These are phyloP conservation scores for Mylabris sibirica DNA, from an alignment of 2,888 invertebrate species.

Conservation along the genomic window DNA sequence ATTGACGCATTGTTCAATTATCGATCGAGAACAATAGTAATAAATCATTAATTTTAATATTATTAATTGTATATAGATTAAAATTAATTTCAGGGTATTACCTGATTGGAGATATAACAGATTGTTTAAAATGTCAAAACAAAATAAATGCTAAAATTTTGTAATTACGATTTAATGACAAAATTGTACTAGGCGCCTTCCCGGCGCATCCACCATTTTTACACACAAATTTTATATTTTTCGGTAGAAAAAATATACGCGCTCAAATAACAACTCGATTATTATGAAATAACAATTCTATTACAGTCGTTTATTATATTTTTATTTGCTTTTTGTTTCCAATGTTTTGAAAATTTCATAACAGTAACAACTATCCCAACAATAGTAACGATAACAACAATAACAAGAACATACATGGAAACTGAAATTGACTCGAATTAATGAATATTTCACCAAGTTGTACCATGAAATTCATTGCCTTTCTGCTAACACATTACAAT, in stretches of 20 bases:
- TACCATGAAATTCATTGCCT: not conserved
- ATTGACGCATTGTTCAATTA: not conserved
- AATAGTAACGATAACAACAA: not conserved
- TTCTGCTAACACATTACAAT: not conserved
- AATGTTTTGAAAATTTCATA: not conserved
- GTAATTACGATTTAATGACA: no score
- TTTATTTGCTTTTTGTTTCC: not conserved
- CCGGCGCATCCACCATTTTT: slow-evolving; percentile 15
- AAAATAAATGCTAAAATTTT: not conserved
- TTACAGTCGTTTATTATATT: no score
- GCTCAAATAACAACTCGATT: no score
- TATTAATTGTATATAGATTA: not conserved
- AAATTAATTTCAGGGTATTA: not conserved
- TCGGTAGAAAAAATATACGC: no score
- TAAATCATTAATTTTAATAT: not conserved
- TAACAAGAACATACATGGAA: not conserved
- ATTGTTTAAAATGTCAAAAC: no score
- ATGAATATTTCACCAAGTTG: slow-evolving; percentile 2
- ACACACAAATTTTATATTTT: not conserved
- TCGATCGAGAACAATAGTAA: not conserved
- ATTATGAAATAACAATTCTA: no score
- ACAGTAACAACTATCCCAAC: not conserved
- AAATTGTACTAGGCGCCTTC: not conserved
- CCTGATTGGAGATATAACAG: not conserved
- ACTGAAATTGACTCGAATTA: slow-evolving; percentile 1